A percentile compares a stretch with the other conserved stretches of the same genome.
These are phyloP conservation scores for Calliphora vicina DNA, from an alignment of 1,140 invertebrate species.

Conservation along the genomic window DNA sequence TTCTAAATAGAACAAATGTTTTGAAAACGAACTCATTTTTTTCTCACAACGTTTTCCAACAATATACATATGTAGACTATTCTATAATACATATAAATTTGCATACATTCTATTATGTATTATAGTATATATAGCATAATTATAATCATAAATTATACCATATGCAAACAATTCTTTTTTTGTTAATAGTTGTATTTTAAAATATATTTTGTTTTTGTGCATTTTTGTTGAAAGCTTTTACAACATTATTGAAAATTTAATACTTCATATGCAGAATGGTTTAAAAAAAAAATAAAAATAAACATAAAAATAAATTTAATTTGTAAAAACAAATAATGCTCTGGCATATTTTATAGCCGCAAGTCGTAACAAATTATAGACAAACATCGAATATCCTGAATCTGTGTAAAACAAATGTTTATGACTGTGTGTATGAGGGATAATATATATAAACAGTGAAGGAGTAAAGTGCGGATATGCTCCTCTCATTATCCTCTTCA, in stretches of 20 bases:
- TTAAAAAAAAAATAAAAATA: background rate
- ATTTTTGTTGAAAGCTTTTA: background rate
- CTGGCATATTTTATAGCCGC: slow-evolving; percentile 31
- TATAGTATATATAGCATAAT: no score
- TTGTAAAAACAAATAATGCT: slow-evolving; percentile 31
- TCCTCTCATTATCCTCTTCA: no score
- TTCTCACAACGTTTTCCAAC: no score
- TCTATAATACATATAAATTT: no score
- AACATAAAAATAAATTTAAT: slow-evolving; percentile 18
- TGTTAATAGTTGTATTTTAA: background rate
- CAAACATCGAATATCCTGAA: slow-evolving; percentile 32
- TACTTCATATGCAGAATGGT: background rate
- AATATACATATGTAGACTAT: no score
- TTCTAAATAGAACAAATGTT: no score
- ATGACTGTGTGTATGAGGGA: background rate
- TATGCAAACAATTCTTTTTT: no score
- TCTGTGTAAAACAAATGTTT: background rate
- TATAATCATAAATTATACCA: no score
- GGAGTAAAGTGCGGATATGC: background rate
- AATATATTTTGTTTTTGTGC: background rate
- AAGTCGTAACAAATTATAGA: slow-evolving; percentile 34
- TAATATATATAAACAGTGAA: background rate
- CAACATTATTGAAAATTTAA: background rate
- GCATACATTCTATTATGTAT: no score
- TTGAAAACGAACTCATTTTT: no score